A percentile compares a stretch with the other conserved stretches of the same genome.
Evolutionary conservation across 1,140 invertebrate genomes (phyloP).

Genomic region (Medauroidea extradentata): DNA sequence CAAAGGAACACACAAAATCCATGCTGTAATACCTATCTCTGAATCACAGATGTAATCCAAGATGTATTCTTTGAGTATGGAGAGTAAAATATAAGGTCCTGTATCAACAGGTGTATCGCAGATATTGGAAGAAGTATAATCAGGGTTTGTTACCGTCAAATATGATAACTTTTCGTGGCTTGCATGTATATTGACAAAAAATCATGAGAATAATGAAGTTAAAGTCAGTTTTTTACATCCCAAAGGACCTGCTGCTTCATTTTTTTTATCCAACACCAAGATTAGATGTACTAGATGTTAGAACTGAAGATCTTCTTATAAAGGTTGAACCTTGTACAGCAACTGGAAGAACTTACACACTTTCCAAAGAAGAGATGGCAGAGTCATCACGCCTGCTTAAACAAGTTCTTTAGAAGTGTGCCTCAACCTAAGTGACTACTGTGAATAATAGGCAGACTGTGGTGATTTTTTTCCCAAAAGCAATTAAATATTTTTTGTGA

Average conservation of each 20-base stretch:
- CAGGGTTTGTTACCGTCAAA: not conserved
- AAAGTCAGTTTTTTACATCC: conserved; percentile 15
- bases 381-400: too few species aligned
- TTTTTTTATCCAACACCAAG: conserved; percentile 12
- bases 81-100: not conserved
- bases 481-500: too few species aligned
- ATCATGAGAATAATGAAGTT: conserved; percentile 12
- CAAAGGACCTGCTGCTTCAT: conserved; percentile 11
- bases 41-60: not conserved
- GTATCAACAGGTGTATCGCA: not conserved
- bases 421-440: too few species aligned
- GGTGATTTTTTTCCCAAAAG: too few species aligned
- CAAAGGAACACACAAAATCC: not conserved
- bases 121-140: not conserved
- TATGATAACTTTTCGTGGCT: not conserved
- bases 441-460: too few species aligned
- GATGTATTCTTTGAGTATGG: not conserved
- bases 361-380: not conserved
- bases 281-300: conserved; percentile 1
- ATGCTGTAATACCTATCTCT: not conserved
- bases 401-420: too few species aligned
- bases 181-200: not conserved
- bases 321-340: conserved; percentile 4
- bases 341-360: not conserved
- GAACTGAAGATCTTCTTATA: conserved; percentile 3